phyloP scores from a whole-genome alignment of 2,113 vertebrate genomes.

The Laticauda colubrina region DNA sequence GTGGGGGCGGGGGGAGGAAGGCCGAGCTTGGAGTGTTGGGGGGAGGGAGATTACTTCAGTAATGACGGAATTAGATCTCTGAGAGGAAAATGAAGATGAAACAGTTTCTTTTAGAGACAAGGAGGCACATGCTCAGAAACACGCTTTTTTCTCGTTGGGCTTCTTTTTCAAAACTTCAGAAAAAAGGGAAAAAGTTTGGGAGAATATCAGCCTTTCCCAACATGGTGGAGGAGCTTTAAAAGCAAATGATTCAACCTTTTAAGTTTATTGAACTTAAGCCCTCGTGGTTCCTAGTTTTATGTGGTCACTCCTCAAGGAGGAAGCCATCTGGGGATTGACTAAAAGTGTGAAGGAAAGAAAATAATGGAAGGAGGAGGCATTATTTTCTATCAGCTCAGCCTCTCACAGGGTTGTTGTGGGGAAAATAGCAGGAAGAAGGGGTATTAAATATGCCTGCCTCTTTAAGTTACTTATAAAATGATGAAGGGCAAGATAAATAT shows the following conservation, averaged over 20 bases:
- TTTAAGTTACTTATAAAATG: background rate
- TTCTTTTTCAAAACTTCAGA: background rate
- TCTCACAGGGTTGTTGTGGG: background rate
- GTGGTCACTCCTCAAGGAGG: background rate
- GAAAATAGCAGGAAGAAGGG: background rate
- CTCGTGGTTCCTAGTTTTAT: background rate
- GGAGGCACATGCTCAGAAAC: background rate
- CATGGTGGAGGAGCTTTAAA: background rate
- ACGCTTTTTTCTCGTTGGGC: background rate
- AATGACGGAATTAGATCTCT: background rate
- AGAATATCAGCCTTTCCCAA: background rate
- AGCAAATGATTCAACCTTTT: background rate
- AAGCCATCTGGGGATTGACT: background rate
- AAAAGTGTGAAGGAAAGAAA: background rate
- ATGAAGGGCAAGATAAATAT: too few relatives aligned
- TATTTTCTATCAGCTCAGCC: background rate
- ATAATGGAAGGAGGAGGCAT: background rate
- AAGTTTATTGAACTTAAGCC: background rate
- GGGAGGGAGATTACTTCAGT: fast-evolving
- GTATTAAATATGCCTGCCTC: background rate
- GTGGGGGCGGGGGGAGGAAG: too few relatives aligned
- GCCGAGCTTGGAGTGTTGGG: fast-evolving
- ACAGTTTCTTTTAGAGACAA: background rate
- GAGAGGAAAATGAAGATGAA: background rate
- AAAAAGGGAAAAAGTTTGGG: background rate